Conservation (phyloP, 2,797 vertebrate species). For the Diplodus puntazzo region DNA sequence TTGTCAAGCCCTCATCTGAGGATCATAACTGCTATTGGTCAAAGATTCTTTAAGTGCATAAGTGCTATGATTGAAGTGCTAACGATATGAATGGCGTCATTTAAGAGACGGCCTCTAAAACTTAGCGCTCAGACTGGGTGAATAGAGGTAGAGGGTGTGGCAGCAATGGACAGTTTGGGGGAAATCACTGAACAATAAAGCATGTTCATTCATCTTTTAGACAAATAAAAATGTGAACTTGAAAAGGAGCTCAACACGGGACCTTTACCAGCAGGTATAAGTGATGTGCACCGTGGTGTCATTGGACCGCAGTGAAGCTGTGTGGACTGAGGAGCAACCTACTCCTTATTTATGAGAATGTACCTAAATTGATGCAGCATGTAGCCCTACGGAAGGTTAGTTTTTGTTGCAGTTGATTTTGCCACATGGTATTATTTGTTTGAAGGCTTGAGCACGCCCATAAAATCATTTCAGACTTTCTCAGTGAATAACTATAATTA, state of each 20-base stretch:
- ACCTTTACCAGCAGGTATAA: neutral
- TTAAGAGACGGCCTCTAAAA: too few species aligned
- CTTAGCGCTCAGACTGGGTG: too few species aligned
- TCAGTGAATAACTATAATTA: neutral
- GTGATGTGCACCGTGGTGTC: neutral
- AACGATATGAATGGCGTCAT: too few species aligned
- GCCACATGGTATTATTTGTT: neutral
- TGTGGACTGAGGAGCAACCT: constrained; percentile 7
- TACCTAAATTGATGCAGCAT: neutral
- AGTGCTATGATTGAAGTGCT: too few species aligned
- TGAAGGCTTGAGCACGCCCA: neutral
- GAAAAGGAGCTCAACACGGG: neutral
- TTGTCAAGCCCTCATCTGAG: too few species aligned
- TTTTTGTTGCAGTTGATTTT: constrained; percentile 1
- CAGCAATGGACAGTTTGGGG: too few species aligned
- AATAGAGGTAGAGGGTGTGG: too few species aligned
- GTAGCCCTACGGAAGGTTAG: neutral
- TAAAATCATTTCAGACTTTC: neutral
- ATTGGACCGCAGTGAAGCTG: neutral
- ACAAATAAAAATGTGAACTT: too few species aligned
- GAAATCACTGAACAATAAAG: neutral
- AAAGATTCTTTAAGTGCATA: too few species aligned
- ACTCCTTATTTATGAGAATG: constrained; percentile 21
- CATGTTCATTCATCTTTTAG: too few species aligned
- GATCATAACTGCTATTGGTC: too few species aligned